phyloP scores from a whole-genome alignment of 1,140 invertebrate species.

The Tetragonula clypearis region DNA sequence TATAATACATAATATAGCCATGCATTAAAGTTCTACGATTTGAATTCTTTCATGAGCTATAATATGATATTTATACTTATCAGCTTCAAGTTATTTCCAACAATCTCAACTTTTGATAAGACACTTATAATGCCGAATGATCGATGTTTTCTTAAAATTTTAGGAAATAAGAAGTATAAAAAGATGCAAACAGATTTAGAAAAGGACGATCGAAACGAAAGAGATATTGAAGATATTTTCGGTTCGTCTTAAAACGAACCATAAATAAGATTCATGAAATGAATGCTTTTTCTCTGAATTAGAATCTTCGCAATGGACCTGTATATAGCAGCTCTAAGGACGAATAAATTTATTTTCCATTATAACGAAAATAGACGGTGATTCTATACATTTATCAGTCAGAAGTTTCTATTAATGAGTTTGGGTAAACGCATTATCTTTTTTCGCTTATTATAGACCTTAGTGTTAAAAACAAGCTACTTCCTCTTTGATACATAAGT shows the following conservation, averaged over 20 bases:
- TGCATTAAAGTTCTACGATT: no score
- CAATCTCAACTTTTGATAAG: no score
- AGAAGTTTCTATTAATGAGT: no score
- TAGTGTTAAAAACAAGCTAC: neutral
- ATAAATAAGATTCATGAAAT: neutral
- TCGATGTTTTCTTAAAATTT: no score
- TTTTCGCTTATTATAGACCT: neutral
- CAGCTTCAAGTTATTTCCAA: no score
- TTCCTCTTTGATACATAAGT: neutral
- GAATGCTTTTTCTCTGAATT: rapidly evolving
- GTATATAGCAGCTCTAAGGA: neutral
- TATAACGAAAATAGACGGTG: neutral
- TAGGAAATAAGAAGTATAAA: neutral
- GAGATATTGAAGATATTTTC: neutral
- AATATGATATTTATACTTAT: no score
- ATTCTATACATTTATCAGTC: neutral
- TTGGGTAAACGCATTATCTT: neutral
- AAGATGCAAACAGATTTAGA: neutral
- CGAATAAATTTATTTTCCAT: neutral
- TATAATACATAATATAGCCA: no score
- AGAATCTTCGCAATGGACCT: neutral
- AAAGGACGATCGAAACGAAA: neutral
- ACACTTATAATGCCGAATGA: no score
- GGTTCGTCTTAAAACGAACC: neutral
- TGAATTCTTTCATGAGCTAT: no score